A percentile compares a stretch with the other conserved stretches of the same genome.
phyloP scores from a whole-genome alignment of 2,888 invertebrate species.

The Proisotoma minuta region DNA sequence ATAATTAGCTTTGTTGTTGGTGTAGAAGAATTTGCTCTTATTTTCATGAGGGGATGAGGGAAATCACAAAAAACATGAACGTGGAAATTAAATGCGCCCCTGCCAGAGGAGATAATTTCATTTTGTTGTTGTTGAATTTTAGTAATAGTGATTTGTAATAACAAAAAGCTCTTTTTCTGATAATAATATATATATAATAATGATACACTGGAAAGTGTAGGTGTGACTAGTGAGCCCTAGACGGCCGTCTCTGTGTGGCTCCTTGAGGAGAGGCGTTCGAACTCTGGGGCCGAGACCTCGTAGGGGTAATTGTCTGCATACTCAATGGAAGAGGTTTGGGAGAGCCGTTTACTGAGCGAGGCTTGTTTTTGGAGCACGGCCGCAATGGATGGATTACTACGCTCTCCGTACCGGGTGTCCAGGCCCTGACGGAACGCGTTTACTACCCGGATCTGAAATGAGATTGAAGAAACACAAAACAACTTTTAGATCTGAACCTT shows the following conservation, averaged over 20 bases:
- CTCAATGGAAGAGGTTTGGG: constrained; percentile 86
- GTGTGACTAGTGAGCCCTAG: too few relatives aligned
- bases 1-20: too few relatives aligned
- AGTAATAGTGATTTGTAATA: not conserved
- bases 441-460: constrained; percentile 97
- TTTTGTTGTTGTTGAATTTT: not conserved
- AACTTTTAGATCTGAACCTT: constrained; percentile 50
- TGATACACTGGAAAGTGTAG: too few relatives aligned
- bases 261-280: constrained; percentile 85
- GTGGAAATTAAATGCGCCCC: too few relatives aligned
- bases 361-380: constrained; percentile 91
- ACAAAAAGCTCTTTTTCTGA: not conserved
- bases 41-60: too few relatives aligned
- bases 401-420: constrained; percentile 88
- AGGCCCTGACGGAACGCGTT: constrained; percentile 99
- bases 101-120: not conserved
- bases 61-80: too few relatives aligned
- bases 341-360: constrained; percentile 84
- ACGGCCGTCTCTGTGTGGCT: constrained; percentile 93
- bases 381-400: constrained; percentile 85
- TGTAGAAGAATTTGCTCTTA: too few relatives aligned
- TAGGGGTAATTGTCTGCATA: constrained; percentile 84
- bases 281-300: constrained; percentile 81
- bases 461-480: constrained; percentile 47
- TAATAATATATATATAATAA: too few relatives aligned